These are phyloP conservation scores for Eristalis pertinax DNA, from an alignment of 2,888 invertebrate species.

Conservation along the genomic window DNA sequence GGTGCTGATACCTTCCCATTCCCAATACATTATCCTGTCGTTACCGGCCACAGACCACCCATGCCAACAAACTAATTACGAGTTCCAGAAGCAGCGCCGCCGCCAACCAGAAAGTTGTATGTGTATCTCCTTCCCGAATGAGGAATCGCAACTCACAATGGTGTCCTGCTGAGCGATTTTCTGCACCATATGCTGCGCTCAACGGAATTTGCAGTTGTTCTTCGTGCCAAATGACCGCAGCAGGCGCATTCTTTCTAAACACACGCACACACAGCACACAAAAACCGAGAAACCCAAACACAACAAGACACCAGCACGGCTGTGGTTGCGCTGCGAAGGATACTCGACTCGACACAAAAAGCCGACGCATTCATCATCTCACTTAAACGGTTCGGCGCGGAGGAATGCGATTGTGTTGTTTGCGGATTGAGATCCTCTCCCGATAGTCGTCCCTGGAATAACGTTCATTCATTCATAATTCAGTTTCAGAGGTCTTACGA, in stretches of 20 bases:
- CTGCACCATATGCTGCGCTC: conserved; percentile 61
- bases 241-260: conserved; percentile 35
- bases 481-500: conserved; percentile 16
- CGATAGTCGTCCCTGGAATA: conserved; percentile 30
- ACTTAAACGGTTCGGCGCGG: conserved; percentile 26
- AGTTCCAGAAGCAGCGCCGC: conserved; percentile 6
- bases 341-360: conserved; percentile 13
- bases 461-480: conserved; percentile 64
- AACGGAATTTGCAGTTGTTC: conserved; percentile 47
- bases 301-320: conserved; percentile 19
- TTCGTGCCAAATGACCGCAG: conserved; percentile 28
- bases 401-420: conserved; percentile 48
- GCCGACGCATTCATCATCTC: conserved; percentile 53
- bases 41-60: conserved; percentile 52
- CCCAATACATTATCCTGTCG: conserved; percentile 36
- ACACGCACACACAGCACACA: background rate
- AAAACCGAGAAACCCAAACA: conserved; percentile 9
- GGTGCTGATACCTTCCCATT: conserved; percentile 21
- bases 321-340: conserved; percentile 2
- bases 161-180: conserved; percentile 63
- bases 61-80: conserved; percentile 61
- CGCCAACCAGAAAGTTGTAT: conserved; percentile 10
- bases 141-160: conserved; percentile 6
- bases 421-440: conserved; percentile 51
- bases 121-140: background rate